These are phyloP conservation scores for Euwallacea fornicatus DNA, from an alignment of 1,140 invertebrate species.

Conservation along the genomic window DNA sequence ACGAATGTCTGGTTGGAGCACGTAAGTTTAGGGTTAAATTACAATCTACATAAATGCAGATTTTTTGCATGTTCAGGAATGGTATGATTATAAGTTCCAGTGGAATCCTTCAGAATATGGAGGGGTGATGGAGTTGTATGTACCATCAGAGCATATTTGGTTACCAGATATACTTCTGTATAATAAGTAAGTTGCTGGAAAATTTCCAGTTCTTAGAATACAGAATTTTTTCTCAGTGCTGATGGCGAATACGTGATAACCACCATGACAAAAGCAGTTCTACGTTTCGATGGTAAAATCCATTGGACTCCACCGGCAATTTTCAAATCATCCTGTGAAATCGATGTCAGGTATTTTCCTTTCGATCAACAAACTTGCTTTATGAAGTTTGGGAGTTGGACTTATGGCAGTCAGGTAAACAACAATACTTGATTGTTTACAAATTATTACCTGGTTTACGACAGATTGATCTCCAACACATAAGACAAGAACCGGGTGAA, in stretches of 20 bases:
- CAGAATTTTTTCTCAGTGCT: conserved; percentile 63
- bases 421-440: conserved; percentile 4
- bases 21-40: conserved; percentile 61
- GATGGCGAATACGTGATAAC: conserved; percentile 98
- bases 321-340: conserved; percentile 97
- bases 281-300: conserved; percentile 86
- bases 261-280: conserved; percentile 95
- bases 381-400: conserved; percentile 98
- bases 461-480: conserved; percentile 89
- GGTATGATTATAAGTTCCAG: conserved; percentile 95
- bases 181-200: conserved; percentile 75
- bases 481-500: conserved; percentile 77
- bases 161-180: conserved; percentile 96
- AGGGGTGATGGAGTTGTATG: conserved; percentile 88
- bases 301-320: conserved; percentile 94
- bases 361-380: conserved; percentile 97
- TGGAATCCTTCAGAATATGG: conserved; percentile 97
- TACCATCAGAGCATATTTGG: conserved; percentile 93
- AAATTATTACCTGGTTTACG: conserved; percentile 21
- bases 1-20: conserved; percentile 96
- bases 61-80: conserved; percentile 67
- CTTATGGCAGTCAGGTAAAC: conserved; percentile 88
- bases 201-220: background rate
- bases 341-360: conserved; percentile 94
- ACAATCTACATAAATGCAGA: background rate